Percentiles rank a stretch among this genome's conserved stretches.
phyloP scores from a whole-genome alignment of 1,140 invertebrate species.

The Rhyacophila brunnea region DNA sequence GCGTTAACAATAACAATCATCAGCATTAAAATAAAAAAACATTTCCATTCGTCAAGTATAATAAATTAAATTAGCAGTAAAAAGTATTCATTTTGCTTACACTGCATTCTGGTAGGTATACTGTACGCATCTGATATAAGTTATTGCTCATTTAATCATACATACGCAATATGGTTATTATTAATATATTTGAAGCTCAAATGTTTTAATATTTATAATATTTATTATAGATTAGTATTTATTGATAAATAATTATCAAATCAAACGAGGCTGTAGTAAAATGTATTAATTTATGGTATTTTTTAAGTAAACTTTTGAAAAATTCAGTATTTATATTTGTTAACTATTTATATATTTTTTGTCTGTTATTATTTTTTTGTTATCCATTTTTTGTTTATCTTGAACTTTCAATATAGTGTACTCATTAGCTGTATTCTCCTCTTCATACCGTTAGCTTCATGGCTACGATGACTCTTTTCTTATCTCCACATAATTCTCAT shows the following conservation, averaged over 20 bases:
- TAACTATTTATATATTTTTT: constrained; percentile 1
- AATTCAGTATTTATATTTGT: background rate
- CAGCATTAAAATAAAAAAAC: background rate
- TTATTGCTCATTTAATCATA: too few relatives aligned
- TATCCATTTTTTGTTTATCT: background rate
- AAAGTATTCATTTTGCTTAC: too few relatives aligned
- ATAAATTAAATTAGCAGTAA: too few relatives aligned
- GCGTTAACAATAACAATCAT: background rate
- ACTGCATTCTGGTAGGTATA: too few relatives aligned
- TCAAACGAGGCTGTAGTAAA: background rate
- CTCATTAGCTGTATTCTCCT: background rate
- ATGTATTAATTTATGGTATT: constrained; percentile 7
- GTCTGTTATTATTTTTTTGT: constrained; percentile 1
- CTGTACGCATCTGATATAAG: too few relatives aligned
- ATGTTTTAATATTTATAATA: constrained; percentile 5
- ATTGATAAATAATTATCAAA: background rate
- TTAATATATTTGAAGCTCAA: background rate
- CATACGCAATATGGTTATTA: too few relatives aligned
- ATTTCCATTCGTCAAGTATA: too few relatives aligned
- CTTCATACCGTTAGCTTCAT: constrained; percentile 5
- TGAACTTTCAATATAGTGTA: background rate
- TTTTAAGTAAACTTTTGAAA: too few relatives aligned
- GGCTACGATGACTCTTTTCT: background rate
- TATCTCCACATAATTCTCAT: background rate
- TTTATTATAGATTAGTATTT: constrained; percentile 10